phyloP scores from a whole-genome alignment of 2,888 invertebrate genomes.

The Disparrhopalites patrizii region DNA sequence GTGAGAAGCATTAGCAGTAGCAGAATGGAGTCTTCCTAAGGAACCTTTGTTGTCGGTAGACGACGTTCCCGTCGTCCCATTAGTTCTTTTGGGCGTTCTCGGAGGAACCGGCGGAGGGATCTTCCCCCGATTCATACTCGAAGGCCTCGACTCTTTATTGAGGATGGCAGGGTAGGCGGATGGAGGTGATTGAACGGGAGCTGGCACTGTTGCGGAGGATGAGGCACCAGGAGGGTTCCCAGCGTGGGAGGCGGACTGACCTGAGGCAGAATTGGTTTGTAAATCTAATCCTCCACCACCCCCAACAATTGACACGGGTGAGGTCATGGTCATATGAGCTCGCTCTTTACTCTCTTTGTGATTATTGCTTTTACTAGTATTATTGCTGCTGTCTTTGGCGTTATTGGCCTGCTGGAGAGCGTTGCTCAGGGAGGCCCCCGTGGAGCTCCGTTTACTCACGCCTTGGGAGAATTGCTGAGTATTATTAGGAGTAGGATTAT shows the following conservation, averaged over 20 bases:
- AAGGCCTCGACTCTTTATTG: constrained; percentile 54
- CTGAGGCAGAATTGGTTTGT: too few species aligned
- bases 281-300: too few species aligned
- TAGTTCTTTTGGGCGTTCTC: constrained; percentile 52
- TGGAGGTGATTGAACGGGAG: constrained; percentile 36
- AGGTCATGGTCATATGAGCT: too few species aligned
- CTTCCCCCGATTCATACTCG: constrained; percentile 49
- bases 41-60: constrained; percentile 15
- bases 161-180: constrained; percentile 66
- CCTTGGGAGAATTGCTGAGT: neutral
- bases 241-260: too few species aligned
- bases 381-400: neutral
- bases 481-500: too few species aligned
- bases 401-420: neutral
- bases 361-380: neutral
- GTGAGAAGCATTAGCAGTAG: too few species aligned
- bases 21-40: too few species aligned
- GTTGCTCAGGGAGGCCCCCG: constrained; percentile 1
- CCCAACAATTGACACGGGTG: too few species aligned
- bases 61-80: constrained; percentile 20
- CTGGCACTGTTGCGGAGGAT: constrained; percentile 11
- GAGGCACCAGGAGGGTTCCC: neutral
- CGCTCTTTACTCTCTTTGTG: neutral
- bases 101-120: constrained; percentile 87
- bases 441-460: constrained; percentile 2